Evolutionary conservation across 1,140 invertebrate species (phyloP).

Genomic region (Teleogryllus occipitalis): DNA sequence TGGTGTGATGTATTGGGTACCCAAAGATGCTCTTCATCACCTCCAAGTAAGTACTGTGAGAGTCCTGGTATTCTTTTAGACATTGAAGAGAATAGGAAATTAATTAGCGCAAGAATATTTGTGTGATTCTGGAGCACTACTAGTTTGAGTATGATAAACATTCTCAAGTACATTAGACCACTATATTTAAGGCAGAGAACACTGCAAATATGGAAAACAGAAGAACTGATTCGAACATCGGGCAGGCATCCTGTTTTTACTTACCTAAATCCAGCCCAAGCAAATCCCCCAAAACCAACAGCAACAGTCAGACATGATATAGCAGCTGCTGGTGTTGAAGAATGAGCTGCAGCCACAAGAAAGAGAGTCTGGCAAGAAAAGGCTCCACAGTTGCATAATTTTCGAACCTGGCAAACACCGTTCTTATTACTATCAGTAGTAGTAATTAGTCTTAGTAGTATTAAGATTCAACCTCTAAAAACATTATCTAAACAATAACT

Average conservation of each 20-base stretch:
- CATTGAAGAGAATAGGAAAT: no score
- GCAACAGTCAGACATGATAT: conserved; percentile 72
- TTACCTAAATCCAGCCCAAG: conserved; percentile 62
- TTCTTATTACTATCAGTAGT: no score
- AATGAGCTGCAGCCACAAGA: conserved; percentile 68
- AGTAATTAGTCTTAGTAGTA: no score
- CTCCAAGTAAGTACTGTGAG: no score
- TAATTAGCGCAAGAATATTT: no score
- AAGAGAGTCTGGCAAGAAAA: conserved; percentile 76
- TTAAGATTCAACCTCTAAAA: no score
- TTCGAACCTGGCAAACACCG: conserved; percentile 44
- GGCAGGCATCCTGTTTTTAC: neutral
- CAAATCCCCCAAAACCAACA: conserved; percentile 82
- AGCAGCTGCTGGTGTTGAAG: conserved; percentile 52
- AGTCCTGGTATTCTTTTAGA: no score
- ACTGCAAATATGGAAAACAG: neutral
- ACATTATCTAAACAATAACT: no score
- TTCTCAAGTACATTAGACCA: no score
- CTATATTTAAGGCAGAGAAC: no score
- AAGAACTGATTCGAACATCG: neutral
- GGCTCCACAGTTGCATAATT: conserved; percentile 65
- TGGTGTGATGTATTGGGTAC: no score
- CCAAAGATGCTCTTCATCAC: no score
- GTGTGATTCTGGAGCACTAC: neutral
- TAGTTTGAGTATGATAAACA: neutral